Conservation (phyloP, 2,113 vertebrate genomes). For the Pandion haliaetus region DNA sequence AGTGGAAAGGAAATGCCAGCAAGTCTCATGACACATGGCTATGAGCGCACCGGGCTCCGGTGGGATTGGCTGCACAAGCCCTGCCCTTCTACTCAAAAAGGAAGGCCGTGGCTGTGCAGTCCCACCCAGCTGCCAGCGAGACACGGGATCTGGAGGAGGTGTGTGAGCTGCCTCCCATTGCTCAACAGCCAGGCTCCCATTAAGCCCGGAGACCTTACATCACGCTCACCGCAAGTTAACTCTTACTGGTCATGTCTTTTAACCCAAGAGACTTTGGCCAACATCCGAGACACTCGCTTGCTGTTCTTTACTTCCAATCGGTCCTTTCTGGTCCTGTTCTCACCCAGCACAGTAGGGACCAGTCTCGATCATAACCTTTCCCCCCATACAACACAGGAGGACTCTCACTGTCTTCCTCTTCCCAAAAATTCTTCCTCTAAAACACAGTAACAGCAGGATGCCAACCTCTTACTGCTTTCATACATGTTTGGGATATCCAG, state of each 20-base stretch:
- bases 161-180: conserved; percentile 11
- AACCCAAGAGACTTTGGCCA: not conserved
- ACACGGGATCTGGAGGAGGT: not conserved
- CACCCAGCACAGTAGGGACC: not conserved
- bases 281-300: not conserved
- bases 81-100: conserved; percentile 71
- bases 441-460: not conserved
- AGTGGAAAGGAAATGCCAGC: conserved; percentile 72
- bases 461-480: not conserved
- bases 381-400: not conserved
- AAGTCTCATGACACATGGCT: conserved; percentile 31
- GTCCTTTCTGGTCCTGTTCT: not conserved
- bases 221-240: conserved; percentile 24
- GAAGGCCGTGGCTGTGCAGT: not conserved
- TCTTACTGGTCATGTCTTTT: not conserved
- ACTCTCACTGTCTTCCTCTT: not conserved
- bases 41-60: not conserved
- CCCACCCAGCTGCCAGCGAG: conserved; percentile 4
- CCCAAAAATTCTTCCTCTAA: not conserved
- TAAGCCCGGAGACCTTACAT: conserved; percentile 6
- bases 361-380: not conserved
- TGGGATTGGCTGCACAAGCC: conserved; percentile 63
- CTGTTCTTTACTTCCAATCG: not conserved
- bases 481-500: not conserved
- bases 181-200: not conserved